A percentile compares a stretch with the other conserved stretches of the same genome.
These are phyloP conservation scores for Platyscapa corneri DNA, from an alignment of 1,140 invertebrate species.

Conservation along the genomic window DNA sequence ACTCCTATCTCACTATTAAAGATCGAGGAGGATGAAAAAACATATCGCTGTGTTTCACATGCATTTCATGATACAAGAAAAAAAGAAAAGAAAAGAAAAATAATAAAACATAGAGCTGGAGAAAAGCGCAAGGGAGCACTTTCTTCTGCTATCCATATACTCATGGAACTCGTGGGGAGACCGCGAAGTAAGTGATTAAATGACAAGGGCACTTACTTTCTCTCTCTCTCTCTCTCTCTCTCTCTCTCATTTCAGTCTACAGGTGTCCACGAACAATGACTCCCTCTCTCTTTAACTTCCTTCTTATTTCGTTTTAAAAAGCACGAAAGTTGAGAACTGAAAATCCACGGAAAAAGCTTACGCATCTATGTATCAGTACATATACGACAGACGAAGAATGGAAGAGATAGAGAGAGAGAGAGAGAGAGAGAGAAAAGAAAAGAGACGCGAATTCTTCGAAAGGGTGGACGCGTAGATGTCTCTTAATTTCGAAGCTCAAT, in stretches of 20 bases:
- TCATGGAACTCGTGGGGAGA: constrained; percentile 40
- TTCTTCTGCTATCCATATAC: constrained; percentile 52
- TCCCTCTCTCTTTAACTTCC: background rate
- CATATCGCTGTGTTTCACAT: constrained; percentile 10
- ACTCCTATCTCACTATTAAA: background rate
- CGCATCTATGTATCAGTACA: constrained; percentile 41
- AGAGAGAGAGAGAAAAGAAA: constrained; percentile 11
- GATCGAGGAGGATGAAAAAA: constrained; percentile 10
- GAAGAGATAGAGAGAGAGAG: constrained; percentile 14
- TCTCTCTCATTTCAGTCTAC: constrained; percentile 66
- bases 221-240: background rate
- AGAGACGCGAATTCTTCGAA: constrained; percentile 52
- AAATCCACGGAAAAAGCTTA: constrained; percentile 2
- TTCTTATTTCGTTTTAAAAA: background rate
- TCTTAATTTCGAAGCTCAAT: constrained; percentile 68
- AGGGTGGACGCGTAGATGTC: constrained; percentile 62
- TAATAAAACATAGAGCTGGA: constrained; percentile 46
- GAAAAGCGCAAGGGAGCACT: constrained; percentile 67
- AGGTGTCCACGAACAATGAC: constrained; percentile 72
- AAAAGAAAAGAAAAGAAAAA: constrained; percentile 31
- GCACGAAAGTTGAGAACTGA: background rate
- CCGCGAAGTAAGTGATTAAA: constrained; percentile 68
- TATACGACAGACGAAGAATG: background rate
- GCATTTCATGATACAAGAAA: constrained; percentile 26
- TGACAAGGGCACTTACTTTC: constrained; percentile 7